These are phyloP conservation scores for Caenorhabditis brenneri DNA, from an alignment of 1,140 invertebrate species.

Conservation along the genomic window DNA sequence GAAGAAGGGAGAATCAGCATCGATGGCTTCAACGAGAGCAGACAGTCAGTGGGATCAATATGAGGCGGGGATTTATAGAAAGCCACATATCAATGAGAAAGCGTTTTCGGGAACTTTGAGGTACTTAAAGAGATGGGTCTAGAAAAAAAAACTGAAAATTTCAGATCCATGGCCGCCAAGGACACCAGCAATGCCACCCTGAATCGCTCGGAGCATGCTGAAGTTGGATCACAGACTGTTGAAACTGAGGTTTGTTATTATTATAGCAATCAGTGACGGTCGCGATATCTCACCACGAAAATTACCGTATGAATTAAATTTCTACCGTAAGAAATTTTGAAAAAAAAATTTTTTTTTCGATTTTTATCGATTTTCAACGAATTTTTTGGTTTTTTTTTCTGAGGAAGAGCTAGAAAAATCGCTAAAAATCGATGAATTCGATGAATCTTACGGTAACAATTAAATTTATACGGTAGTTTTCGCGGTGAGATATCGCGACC, in stretches of 20 bases:
- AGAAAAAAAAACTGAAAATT: neutral
- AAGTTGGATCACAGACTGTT: constrained; percentile 40
- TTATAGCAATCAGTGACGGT: no score
- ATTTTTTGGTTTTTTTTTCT: no score
- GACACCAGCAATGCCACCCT: constrained; percentile 41
- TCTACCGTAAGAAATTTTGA: no score
- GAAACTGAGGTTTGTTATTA: constrained; percentile 48
- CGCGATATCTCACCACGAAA: no score
- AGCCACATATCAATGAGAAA: constrained; percentile 64
- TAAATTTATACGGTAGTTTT: no score
- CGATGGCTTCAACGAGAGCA: neutral
- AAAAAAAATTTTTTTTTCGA: no score
- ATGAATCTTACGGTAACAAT: no score
- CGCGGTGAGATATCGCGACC: no score
- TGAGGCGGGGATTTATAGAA: constrained; percentile 67
- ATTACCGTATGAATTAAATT: no score
- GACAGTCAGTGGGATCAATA: constrained; percentile 65
- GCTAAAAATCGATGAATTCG: no score
- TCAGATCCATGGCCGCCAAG: constrained; percentile 39
- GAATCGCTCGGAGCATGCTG: constrained; percentile 26
- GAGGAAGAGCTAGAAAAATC: no score
- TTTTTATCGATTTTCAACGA: no score
- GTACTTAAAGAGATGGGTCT: neutral
- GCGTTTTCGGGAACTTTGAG: constrained; percentile 59
- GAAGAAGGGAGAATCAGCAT: constrained; percentile 48